These are phyloP conservation scores for Melospiza georgiana DNA, from an alignment of 2,113 vertebrate genomes.

Conservation along the genomic window DNA sequence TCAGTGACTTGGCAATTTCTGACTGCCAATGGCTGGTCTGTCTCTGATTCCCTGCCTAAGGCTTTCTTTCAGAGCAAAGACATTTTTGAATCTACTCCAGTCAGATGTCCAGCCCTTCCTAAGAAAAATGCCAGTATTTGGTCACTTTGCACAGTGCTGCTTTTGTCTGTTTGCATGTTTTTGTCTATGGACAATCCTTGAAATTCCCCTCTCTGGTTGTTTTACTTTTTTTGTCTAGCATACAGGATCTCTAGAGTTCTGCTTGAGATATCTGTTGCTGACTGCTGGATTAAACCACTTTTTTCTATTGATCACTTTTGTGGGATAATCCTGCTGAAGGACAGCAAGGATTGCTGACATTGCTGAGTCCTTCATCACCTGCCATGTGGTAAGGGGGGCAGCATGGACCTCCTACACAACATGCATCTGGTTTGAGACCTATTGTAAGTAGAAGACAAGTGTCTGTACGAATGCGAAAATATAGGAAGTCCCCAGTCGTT, in stretches of 20 bases:
- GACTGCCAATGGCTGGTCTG: not conserved
- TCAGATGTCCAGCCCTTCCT: not conserved
- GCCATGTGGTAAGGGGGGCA: not conserved
- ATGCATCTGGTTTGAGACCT: not conserved
- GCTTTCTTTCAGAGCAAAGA: not conserved
- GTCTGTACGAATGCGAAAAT: not conserved
- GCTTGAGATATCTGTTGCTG: not conserved
- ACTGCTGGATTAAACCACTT: not conserved
- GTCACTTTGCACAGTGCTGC: not conserved
- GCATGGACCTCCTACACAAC: accelerated
- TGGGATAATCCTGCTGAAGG: not conserved
- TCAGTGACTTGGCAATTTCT: not conserved
- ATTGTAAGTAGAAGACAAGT: not conserved
- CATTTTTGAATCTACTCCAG: not conserved
- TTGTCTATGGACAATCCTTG: not conserved
- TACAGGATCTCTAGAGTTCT: not conserved
- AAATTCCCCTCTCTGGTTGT: not conserved
- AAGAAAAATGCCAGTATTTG: not conserved
- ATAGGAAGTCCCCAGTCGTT: not conserved
- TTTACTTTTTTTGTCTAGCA: not conserved
- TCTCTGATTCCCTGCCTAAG: not conserved
- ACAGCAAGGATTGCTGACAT: not conserved
- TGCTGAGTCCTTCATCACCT: not conserved
- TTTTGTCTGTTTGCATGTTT: not conserved
- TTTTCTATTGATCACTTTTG: not conserved